Percentiles rank a stretch among this genome's conserved stretches.
Evolutionary conservation across 2,797 vertebrate species (phyloP).

Genomic region (Ctenopoma multispine): DNA sequence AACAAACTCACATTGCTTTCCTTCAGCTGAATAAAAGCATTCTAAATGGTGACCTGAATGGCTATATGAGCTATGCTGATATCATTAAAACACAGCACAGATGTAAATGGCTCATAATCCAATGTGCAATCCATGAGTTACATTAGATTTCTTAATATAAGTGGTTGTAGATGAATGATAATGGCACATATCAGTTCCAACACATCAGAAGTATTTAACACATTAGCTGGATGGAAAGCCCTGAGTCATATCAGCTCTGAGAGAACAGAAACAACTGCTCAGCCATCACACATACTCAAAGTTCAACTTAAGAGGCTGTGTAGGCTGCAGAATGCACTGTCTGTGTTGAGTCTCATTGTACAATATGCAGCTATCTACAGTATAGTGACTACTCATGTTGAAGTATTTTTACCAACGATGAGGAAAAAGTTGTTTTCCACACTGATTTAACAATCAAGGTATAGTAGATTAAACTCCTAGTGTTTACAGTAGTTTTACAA

Average conservation of each 20-base stretch:
- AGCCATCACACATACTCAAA: conserved; percentile 31
- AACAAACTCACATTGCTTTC: background rate
- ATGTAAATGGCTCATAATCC: background rate
- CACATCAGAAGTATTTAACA: conserved; percentile 12
- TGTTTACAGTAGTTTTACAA: background rate
- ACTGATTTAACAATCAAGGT: background rate
- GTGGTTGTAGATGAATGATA: background rate
- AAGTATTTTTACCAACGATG: conserved; percentile 13
- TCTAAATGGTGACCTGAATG: background rate
- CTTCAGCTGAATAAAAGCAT: background rate
- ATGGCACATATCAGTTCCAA: conserved; percentile 6
- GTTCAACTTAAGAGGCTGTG: conserved; percentile 13
- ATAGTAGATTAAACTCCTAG: background rate
- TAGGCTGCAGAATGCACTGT: conserved; percentile 28
- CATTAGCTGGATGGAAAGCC: conserved; percentile 10
- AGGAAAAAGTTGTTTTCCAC: background rate
- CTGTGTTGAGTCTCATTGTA: conserved; percentile 18
- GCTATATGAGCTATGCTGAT: background rate
- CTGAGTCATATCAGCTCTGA: conserved; percentile 37
- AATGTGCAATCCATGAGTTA: background rate
- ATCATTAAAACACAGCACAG: background rate
- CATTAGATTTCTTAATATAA: background rate
- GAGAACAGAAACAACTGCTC: conserved; percentile 25
- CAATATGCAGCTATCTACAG: conserved; percentile 12
- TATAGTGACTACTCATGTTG: conserved; percentile 19